Evolutionary conservation across 2,888 invertebrate species (phyloP), one percentile per base, ranked within the genome.

Genomic region (Trachelus tabidus): DNA sequence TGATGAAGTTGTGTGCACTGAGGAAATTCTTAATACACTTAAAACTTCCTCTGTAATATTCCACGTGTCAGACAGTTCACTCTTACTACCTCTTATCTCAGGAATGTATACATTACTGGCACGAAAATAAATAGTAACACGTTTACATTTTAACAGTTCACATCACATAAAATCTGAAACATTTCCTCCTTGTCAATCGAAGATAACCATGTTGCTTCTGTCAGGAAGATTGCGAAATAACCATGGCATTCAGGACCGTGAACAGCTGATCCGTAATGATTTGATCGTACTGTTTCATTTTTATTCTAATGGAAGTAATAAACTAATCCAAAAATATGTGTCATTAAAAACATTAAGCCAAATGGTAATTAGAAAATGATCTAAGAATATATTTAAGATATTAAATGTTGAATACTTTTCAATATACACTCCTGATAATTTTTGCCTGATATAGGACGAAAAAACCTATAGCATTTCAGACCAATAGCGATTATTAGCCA

Each of bases 1-100:
- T 92, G 40, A 34, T 34, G 31, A 71, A 56, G 9, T 23, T 56
- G 56, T 56, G 23, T 56, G 23, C 23, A 23, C 56, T 56, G 23
- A 56, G 9, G 23, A 56, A 23, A 23, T 23, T 23, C 23, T 56
- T 56, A 23, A 23, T 23, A 23, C 1, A 56, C 23, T 56, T 1
- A 56, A 56, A 2, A 23, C 23, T 40, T 56, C 9, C 56, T 56
- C 56, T 56, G 56, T 56, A 9, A 56, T 15, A 56, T 56, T 56
- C 15, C 23, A 56, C 56, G 56, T 56, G 23, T 56, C 56, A 56
- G 15, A 40, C 15, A 40, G 40, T 15, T 15, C 15, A 40, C 40
- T 40, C 15, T 15, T 15, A 40, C 15, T 40, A 15, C 56, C 15
- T 23, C 56, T 56, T 56, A 56, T 56, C 56, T 23, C 56, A 56